Percentiles rank a stretch among this genome's conserved stretches.
Evolutionary conservation across 2,888 invertebrate genomes (phyloP).

Genomic region (Allophyes oxyacanthae): DNA sequence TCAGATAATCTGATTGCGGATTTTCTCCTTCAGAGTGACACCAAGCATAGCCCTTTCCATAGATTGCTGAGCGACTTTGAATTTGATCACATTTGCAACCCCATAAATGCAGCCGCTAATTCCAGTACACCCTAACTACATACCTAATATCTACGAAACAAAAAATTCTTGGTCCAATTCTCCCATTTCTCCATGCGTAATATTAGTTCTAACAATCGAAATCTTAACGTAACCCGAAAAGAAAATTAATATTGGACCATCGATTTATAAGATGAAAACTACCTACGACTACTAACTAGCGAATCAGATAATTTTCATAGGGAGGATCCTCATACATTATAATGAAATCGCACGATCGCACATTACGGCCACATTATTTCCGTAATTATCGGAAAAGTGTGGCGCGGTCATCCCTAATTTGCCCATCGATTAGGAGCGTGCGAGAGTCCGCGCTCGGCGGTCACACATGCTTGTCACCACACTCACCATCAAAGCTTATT

Average conservation of each 20-base stretch:
- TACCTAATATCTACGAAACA: too few relatives aligned
- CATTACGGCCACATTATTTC: constrained; percentile 71
- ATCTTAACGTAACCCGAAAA: background rate
- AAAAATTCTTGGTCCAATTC: too few relatives aligned
- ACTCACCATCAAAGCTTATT: constrained; percentile 56
- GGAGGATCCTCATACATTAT: constrained; percentile 3
- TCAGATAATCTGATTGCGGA: too few relatives aligned
- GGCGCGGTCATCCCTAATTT: constrained; percentile 78
- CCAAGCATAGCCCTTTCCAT: too few relatives aligned
- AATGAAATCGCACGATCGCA: constrained; percentile 51
- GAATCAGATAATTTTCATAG: constrained; percentile 6
- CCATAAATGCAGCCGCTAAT: too few relatives aligned
- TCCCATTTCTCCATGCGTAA: too few relatives aligned
- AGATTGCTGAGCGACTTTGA: too few relatives aligned
- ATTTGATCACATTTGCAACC: too few relatives aligned
- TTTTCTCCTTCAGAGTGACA: too few relatives aligned
- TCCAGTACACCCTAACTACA: too few relatives aligned
- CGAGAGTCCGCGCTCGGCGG: constrained; percentile 70
- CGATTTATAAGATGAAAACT: background rate
- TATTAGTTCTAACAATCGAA: too few relatives aligned
- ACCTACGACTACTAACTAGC: constrained; percentile 6
- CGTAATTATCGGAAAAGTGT: constrained; percentile 78
- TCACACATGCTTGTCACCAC: constrained; percentile 67
- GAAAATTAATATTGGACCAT: background rate
- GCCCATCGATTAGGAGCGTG: constrained; percentile 86